A percentile compares a stretch with the other conserved stretches of the same genome.
These are phyloP conservation scores for Machimus rusticus DNA, from an alignment of 2,888 invertebrate species.

Conservation along the genomic window DNA sequence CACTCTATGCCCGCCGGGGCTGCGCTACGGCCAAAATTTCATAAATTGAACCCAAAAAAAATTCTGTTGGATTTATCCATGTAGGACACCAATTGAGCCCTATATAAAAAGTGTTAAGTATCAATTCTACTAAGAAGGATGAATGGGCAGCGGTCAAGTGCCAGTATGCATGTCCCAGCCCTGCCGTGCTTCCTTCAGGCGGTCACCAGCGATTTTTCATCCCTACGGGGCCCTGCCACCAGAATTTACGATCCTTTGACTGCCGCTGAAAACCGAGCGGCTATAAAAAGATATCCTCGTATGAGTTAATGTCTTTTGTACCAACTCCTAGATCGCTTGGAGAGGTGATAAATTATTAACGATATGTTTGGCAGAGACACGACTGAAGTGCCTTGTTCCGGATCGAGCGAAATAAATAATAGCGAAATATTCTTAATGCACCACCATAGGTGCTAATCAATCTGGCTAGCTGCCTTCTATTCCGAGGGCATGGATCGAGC, in stretches of 20 bases:
- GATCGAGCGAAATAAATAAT: not conserved
- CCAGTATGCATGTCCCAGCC: not conserved
- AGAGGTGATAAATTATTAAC: slow-evolving; percentile 36
- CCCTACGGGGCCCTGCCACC: not conserved
- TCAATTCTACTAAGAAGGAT: not conserved
- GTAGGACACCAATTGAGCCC: slow-evolving; percentile 6
- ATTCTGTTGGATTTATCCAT: not conserved
- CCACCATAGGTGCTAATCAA: not conserved
- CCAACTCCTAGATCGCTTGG: not conserved
- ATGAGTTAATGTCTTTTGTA: slow-evolving; percentile 45
- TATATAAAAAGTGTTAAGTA: slow-evolving; percentile 13
- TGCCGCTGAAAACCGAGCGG: slow-evolving; percentile 46
- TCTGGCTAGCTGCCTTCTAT: not conserved
- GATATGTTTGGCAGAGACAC: slow-evolving; percentile 30
- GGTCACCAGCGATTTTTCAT: slow-evolving; percentile 12
- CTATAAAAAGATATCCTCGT: slow-evolving; percentile 47
- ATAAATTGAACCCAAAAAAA: not conserved
- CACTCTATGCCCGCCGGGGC: not conserved
- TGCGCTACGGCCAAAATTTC: not conserved
- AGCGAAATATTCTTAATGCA: not conserved
- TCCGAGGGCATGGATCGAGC: not conserved
- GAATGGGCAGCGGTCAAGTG: not conserved
- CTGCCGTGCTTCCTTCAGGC: not conserved
- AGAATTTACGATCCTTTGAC: slow-evolving; percentile 43
- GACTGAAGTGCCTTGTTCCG: not conserved